Conservation (phyloP, 2,113 vertebrate genomes). For the Macaca nemestrina region DNA sequence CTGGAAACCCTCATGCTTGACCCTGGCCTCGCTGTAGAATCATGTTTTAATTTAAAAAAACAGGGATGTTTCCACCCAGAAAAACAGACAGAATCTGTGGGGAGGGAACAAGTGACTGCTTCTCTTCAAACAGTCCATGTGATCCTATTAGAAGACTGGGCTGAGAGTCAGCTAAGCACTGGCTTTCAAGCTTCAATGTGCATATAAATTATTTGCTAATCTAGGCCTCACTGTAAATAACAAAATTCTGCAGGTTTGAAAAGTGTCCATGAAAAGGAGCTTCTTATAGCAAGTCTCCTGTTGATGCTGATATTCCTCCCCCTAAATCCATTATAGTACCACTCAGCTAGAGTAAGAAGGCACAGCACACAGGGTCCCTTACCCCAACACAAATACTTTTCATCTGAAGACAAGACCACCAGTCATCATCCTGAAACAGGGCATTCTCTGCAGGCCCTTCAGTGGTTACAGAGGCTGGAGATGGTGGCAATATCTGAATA, state of each 20-base stretch:
- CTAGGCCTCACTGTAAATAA: not conserved
- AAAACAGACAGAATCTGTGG: not conserved
- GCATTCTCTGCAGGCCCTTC: not conserved
- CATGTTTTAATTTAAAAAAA: not conserved
- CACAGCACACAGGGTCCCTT: too few relatives aligned
- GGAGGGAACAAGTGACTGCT: not conserved
- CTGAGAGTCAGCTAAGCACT: not conserved
- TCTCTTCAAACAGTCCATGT: not conserved
- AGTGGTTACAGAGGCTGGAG: not conserved
- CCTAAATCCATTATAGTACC: too few relatives aligned
- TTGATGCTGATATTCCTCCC: too few relatives aligned
- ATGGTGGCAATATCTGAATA: not conserved
- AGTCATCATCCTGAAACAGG: not conserved
- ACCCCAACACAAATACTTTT: not conserved
- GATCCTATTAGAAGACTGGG: not conserved
- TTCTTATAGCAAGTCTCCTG: not conserved
- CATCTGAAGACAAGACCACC: too few relatives aligned
- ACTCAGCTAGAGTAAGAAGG: too few relatives aligned
- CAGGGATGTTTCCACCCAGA: not conserved
- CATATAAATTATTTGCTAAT: not conserved
- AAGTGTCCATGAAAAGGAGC: not conserved
- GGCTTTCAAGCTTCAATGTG: not conserved
- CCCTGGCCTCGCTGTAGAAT: not conserved
- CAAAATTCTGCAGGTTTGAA: not conserved
- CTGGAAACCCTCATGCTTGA: not conserved